Evolutionary conservation across 1,140 invertebrate genomes (phyloP), one percentile per base, ranked within the genome.

Genomic region (Drosophila murphyi): DNA sequence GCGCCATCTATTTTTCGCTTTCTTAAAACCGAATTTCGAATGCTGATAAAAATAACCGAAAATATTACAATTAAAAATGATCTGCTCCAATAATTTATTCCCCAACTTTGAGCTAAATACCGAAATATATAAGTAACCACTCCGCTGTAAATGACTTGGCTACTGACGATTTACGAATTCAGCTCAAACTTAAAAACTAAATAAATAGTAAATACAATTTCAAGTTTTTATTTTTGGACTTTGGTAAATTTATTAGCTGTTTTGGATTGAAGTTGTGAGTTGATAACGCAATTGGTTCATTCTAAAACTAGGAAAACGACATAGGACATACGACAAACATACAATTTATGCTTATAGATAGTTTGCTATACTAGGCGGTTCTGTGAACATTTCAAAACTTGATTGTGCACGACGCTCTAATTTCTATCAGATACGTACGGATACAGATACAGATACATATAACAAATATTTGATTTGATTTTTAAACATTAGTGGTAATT

Each of bases 401-500:
- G 83, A 87, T 87, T 87, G 83, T 88, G 83, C 80, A 87, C 63
- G 73, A 68, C 80, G 76, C 76, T 54, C 69, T 77, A 85, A 67
- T 69, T 64, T 57, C 59, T 77, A 55, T 63, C 41, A 71, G 37
- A 47, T 61, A 59, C 34, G 35, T 59, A 47, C 56, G 50, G 76
- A 60, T 82, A 79, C 72, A 79, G 63, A 78, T 71, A 68, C 72
- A 72, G 50, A 52, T 61, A 34, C 45, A 59, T 81, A 45, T 64
- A 60, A 74, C 79, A 35, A 54, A 62, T 65, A 76, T 20, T 20
- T 55, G 70, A 63, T 61, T 73, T 47, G 60, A 57, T 45, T 35
- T 28, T 68, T 61, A 61, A 45, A 28, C 35, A 45, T 60, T 68
- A 62, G 28, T 57, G 34, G 39, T 57, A 72, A 35, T 65, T 65